A percentile compares a stretch with the other conserved stretches of the same genome.
Evolutionary conservation across 2,113 vertebrate species (phyloP).

Genomic region (Clinocottus analis): DNA sequence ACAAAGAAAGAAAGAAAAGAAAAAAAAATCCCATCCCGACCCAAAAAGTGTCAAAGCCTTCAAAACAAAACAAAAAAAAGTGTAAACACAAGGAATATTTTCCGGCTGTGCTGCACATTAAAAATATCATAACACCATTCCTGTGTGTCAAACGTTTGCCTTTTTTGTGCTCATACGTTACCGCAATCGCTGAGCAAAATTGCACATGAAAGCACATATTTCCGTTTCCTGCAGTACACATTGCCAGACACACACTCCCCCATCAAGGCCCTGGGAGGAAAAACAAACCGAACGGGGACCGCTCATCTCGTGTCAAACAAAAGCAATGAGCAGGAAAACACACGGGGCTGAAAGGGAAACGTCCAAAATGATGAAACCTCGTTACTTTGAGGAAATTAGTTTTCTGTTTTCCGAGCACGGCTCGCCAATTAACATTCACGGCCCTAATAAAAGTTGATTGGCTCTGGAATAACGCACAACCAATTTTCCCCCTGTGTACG

Average conservation of each 20-base stretch:
- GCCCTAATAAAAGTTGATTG: conserved; percentile 72
- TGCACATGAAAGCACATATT: conserved; percentile 56
- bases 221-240: conserved; percentile 55
- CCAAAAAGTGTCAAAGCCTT: conserved; percentile 51
- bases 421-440: conserved; percentile 67
- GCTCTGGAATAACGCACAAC: conserved; percentile 58
- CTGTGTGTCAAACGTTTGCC: conserved; percentile 53
- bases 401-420: conserved; percentile 61
- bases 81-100: conserved; percentile 59
- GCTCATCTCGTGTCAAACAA: conserved; percentile 72
- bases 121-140: conserved; percentile 59
- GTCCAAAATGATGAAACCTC: conserved; percentile 67
- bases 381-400: conserved; percentile 61
- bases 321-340: conserved; percentile 60
- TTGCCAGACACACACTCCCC: conserved; percentile 65
- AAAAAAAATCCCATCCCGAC: conserved; percentile 16
- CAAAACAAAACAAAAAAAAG: conserved; percentile 39
- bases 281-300: conserved; percentile 9
- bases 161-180: conserved; percentile 17
- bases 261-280: conserved; percentile 50
- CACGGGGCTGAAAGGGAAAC: conserved; percentile 56
- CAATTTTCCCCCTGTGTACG: conserved; percentile 51
- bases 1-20: conserved; percentile 2
- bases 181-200: conserved; percentile 43
- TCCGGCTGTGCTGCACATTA: conserved; percentile 53